Evolutionary conservation across 2,888 invertebrate species (phyloP).

Genomic region (Drosophila nr. perissopoda): DNA sequence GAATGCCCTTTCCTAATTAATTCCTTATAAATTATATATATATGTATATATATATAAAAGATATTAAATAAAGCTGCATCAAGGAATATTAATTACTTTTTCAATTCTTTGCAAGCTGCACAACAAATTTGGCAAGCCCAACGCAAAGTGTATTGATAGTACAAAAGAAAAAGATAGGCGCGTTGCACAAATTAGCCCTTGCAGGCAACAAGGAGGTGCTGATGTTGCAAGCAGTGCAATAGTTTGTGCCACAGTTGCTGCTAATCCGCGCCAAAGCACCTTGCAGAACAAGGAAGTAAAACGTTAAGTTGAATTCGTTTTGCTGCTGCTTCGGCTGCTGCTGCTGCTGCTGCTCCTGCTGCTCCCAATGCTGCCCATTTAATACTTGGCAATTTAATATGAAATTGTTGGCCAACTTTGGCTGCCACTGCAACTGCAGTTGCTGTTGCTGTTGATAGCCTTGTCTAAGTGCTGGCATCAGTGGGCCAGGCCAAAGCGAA

Average conservation of each 20-base stretch:
- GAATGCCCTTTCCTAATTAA: slow-evolving; percentile 9
- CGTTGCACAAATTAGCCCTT: slow-evolving; percentile 80
- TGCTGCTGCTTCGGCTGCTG: slow-evolving; percentile 28
- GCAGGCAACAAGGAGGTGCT: slow-evolving; percentile 67
- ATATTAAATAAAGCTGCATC: not conserved
- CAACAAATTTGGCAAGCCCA: not conserved
- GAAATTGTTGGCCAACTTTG: slow-evolving; percentile 80
- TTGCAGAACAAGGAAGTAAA: slow-evolving; percentile 80
- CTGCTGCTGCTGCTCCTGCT: not conserved
- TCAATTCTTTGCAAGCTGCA: not conserved
- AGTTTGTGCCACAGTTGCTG: slow-evolving; percentile 36
- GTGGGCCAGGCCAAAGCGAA: slow-evolving; percentile 47
- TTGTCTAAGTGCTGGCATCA: slow-evolving; percentile 82
- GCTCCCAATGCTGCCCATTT: slow-evolving; percentile 69
- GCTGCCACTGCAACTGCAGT: slow-evolving; percentile 39
- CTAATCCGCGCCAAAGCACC: slow-evolving; percentile 70
- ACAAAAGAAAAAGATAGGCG: slow-evolving; percentile 23
- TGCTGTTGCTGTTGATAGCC: slow-evolving; percentile 64
- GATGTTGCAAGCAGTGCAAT: slow-evolving; percentile 39
- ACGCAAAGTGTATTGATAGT: slow-evolving; percentile 10
- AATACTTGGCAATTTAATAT: slow-evolving; percentile 82
- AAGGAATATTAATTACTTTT: not conserved
- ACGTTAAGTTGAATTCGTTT: slow-evolving; percentile 44
- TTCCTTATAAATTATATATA: no score
- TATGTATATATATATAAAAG: no score